Percentiles rank a stretch among this genome's conserved stretches.
phyloP scores from a whole-genome alignment of 1,140 invertebrate genomes.

The Dreissena rostriformis region DNA sequence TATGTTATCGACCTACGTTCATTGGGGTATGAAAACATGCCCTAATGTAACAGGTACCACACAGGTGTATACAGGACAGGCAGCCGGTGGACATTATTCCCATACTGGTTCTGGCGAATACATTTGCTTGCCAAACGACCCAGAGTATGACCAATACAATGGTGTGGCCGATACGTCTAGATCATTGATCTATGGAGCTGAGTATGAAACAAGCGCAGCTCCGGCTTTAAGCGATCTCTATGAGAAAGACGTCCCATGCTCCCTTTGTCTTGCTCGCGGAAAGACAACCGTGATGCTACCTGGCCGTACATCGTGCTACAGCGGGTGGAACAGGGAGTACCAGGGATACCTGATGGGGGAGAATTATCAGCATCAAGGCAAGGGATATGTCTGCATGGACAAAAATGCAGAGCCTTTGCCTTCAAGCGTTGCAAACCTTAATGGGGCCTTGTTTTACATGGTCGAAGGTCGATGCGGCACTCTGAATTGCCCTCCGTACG shows the following conservation, averaged over 20 bases:
- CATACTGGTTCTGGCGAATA: too few relatives aligned
- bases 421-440: not conserved
- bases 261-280: not conserved
- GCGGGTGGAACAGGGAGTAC: not conserved
- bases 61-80: too few relatives aligned
- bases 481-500: slow-evolving; percentile 40
- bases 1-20: too few relatives aligned
- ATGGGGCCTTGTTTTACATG: slow-evolving; percentile 19
- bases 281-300: not conserved
- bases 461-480: slow-evolving; percentile 30
- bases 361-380: not conserved
- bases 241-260: not conserved
- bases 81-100: too few relatives aligned
- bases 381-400: slow-evolving; percentile 51
- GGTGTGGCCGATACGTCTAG: too few relatives aligned
- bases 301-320: slow-evolving; percentile 1
- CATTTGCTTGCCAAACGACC: too few relatives aligned
- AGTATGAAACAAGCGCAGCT: too few relatives aligned
- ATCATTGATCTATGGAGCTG: too few relatives aligned
- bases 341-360: not conserved
- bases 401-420: slow-evolving; percentile 3
- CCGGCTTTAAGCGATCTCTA: not conserved
- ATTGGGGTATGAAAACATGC: too few relatives aligned
- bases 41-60: too few relatives aligned
- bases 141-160: too few relatives aligned